These are phyloP conservation scores for Fistularia tabacaria DNA, from an alignment of 2,797 vertebrate genomes.

Conservation along the genomic window DNA sequence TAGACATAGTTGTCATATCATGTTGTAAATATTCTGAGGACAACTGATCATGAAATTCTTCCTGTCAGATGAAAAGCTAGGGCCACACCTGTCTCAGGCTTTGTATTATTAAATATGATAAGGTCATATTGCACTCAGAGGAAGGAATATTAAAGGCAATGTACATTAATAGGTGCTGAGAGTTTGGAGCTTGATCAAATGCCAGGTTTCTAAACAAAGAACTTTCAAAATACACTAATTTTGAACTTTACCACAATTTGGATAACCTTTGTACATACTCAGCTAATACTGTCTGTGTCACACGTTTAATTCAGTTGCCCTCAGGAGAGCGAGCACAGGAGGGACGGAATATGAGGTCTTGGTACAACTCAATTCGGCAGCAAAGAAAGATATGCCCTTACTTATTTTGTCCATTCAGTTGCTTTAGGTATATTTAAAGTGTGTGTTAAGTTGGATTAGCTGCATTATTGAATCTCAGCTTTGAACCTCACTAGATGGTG, in stretches of 20 bases:
- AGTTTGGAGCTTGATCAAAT: background rate
- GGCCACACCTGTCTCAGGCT: no score
- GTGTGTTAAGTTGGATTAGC: constrained; percentile 49
- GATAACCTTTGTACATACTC: no score
- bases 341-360: constrained; percentile 24
- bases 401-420: constrained; percentile 48
- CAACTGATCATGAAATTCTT: constrained; percentile 15
- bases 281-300: no score
- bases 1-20: constrained; percentile 27
- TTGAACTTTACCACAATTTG: no score
- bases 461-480: constrained; percentile 49
- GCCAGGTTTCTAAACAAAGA: no score
- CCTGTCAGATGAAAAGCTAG: background rate
- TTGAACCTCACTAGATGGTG: constrained; percentile 68
- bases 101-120: no score
- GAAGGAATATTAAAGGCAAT: constrained; percentile 8
- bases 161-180: background rate
- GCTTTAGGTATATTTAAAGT: constrained; percentile 32
- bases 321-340: constrained; percentile 6
- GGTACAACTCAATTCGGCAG: constrained; percentile 40
- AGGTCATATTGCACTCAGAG: background rate
- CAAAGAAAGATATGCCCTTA: constrained; percentile 49
- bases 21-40: constrained; percentile 10
- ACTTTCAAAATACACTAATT: no score
- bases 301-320: constrained; percentile 12